Evolutionary conservation across 2,888 invertebrate genomes (phyloP).

Genomic region (Hedya salicella): DNA sequence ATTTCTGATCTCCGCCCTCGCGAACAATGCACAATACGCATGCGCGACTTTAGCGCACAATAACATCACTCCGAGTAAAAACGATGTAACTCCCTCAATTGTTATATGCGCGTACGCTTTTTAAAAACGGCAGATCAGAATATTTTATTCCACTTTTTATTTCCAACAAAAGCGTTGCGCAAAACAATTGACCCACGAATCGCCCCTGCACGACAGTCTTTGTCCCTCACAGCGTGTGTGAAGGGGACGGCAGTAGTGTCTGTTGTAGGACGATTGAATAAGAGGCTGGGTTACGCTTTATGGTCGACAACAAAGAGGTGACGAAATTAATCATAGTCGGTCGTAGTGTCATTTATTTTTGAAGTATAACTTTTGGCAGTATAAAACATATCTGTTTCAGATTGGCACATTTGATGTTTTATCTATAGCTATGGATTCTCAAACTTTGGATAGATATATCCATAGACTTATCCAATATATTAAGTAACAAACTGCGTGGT

Average conservation of each 20-base stretch:
- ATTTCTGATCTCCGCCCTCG: slow-evolving; percentile 58
- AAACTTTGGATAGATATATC: too few relatives aligned
- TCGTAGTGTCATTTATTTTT: slow-evolving; percentile 49
- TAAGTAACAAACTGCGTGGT: too few relatives aligned
- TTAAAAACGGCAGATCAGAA: slow-evolving; percentile 45
- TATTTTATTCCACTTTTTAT: slow-evolving; percentile 59
- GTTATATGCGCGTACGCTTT: neutral
- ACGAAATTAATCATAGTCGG: slow-evolving; percentile 72
- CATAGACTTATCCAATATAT: too few relatives aligned
- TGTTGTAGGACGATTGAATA: slow-evolving; percentile 35
- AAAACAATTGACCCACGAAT: slow-evolving; percentile 66
- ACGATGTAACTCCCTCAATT: slow-evolving; percentile 9
- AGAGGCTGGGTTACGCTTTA: slow-evolving; percentile 65
- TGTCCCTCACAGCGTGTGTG: slow-evolving; percentile 10
- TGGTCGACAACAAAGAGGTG: slow-evolving; percentile 66
- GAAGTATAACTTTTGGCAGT: slow-evolving; percentile 26
- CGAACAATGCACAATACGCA: slow-evolving; percentile 66
- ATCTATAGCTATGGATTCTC: too few relatives aligned
- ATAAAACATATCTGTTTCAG: neutral
- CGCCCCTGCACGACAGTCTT: slow-evolving; percentile 29
- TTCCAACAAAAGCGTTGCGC: slow-evolving; percentile 65
- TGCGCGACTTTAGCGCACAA: slow-evolving; percentile 54
- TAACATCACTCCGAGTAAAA: neutral
- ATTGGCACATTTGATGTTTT: neutral
- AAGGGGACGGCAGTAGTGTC: slow-evolving; percentile 27